phyloP scores from a whole-genome alignment of 2,113 vertebrate species.

The Eclectus roratus region DNA sequence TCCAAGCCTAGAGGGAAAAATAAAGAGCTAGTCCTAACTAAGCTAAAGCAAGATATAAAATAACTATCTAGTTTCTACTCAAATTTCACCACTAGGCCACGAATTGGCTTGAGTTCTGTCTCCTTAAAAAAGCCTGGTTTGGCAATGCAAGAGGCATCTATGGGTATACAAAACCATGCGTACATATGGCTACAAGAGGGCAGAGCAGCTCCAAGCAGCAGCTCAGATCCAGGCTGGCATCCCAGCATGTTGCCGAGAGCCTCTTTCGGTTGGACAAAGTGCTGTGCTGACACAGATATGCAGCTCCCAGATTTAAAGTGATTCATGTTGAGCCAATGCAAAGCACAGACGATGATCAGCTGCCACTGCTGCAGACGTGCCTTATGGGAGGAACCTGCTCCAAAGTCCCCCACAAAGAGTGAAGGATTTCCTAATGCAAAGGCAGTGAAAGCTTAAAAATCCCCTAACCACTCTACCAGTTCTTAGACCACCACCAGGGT shows the following conservation, averaged over 20 bases:
- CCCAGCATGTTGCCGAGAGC: not conserved
- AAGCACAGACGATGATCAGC: not conserved
- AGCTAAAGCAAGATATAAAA: slow-evolving; percentile 15
- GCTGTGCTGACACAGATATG: not conserved
- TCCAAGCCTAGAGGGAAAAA: slow-evolving; percentile 34
- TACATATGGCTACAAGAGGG: not conserved
- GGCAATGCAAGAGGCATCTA: not conserved
- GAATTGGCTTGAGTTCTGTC: not conserved
- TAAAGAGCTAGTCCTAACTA: slow-evolving; percentile 18
- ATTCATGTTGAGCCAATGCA: not conserved
- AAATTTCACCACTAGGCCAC: not conserved
- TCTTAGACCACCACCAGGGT: not conserved
- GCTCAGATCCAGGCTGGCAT: slow-evolving; percentile 4
- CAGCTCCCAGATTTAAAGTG: not conserved
- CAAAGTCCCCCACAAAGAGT: not conserved
- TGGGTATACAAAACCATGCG: accelerated
- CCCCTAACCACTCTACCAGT: not conserved
- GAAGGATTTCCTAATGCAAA: not conserved
- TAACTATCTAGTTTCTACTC: slow-evolving; percentile 6
- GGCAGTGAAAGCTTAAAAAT: not conserved
- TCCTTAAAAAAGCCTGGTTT: not conserved
- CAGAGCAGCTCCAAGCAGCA: not conserved
- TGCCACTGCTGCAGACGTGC: not conserved
- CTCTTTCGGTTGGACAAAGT: not conserved
- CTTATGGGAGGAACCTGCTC: not conserved